These are phyloP conservation scores for Notarius lentiginosus DNA, from an alignment of 2,113 vertebrate genomes.

Conservation along the genomic window DNA sequence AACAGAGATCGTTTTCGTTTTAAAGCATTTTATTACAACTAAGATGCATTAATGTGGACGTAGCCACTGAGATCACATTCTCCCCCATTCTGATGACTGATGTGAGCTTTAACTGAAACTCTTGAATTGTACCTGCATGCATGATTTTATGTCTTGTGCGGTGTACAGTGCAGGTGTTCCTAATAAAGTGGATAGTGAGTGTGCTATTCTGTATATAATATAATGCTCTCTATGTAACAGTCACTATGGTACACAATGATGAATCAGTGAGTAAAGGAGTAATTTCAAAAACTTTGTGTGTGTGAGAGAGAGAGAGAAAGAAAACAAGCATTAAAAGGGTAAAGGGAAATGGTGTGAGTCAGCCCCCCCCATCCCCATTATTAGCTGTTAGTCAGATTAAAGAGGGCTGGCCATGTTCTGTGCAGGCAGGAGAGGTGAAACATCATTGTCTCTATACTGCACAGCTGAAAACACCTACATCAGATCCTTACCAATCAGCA, in stretches of 20 bases:
- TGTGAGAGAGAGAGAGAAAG: not conserved
- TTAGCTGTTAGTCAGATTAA: slow-evolving; percentile 70
- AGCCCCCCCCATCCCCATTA: slow-evolving; percentile 45
- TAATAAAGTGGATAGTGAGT: not conserved
- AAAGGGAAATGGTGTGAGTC: slow-evolving; percentile 30
- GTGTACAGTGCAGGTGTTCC: too few species aligned
- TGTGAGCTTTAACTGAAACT: not conserved
- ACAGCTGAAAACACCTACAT: not conserved
- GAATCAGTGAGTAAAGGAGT: not conserved
- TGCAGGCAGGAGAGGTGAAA: slow-evolving; percentile 61
- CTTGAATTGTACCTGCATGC: too few species aligned
- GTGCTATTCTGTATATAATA: not conserved
- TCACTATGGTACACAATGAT: not conserved
- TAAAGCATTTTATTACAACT: too few species aligned
- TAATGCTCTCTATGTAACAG: not conserved
- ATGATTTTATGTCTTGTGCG: too few species aligned
- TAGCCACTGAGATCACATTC: not conserved
- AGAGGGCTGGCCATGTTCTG: slow-evolving; percentile 41
- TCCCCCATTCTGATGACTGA: not conserved
- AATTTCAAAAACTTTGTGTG: not conserved
- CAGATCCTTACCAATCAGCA: slow-evolving; percentile 20
- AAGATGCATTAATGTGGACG: too few species aligned
- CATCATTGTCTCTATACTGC: slow-evolving; percentile 43
- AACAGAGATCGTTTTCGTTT: too few species aligned
- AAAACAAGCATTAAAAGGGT: slow-evolving; percentile 27